Evolutionary conservation across 1,140 invertebrate genomes (phyloP).

Genomic region (Cydia splendana): DNA sequence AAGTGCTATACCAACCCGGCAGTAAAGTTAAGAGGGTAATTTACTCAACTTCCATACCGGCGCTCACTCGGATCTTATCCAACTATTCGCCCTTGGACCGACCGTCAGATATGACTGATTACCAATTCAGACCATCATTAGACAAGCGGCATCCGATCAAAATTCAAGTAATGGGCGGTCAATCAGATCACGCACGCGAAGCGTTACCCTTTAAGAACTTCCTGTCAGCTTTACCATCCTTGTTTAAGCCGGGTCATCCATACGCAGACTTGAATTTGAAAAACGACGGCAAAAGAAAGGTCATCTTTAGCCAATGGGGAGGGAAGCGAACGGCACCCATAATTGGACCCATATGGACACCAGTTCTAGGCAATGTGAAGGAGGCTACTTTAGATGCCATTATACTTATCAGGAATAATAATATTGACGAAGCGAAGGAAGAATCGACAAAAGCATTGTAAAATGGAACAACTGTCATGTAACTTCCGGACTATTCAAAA

Average conservation of each 20-base stretch:
- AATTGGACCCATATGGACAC: conserved; percentile 73
- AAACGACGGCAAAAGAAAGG: conserved; percentile 72
- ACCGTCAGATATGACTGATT: conserved; percentile 52
- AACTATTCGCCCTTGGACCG: conserved; percentile 57
- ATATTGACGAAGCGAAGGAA: conserved; percentile 45
- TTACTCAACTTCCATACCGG: conserved; percentile 62
- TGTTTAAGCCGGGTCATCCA: conserved; percentile 67
- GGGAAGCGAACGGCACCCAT: conserved; percentile 69
- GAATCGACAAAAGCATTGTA: conserved; percentile 48
- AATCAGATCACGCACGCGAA: conserved; percentile 55
- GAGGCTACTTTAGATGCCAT: conserved; percentile 63
- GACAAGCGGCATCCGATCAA: conserved; percentile 66
- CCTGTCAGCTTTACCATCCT: conserved; percentile 55
- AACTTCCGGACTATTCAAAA: conserved; percentile 40
- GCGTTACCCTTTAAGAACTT: conserved; percentile 65
- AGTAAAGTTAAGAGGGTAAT: conserved; percentile 60
- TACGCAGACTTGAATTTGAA: conserved; percentile 64
- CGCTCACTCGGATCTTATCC: conserved; percentile 64
- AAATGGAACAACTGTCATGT: conserved; percentile 38
- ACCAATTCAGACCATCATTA: conserved; percentile 56
- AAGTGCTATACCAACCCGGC: conserved; percentile 67
- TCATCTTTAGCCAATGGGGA: conserved; percentile 72
- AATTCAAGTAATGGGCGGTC: conserved; percentile 57
- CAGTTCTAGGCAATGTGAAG: conserved; percentile 53
- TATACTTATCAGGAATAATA: conserved; percentile 57